Base-by-base conservation (phyloP, 2,113 vertebrate species). In the Anguilla japonica region DNA sequence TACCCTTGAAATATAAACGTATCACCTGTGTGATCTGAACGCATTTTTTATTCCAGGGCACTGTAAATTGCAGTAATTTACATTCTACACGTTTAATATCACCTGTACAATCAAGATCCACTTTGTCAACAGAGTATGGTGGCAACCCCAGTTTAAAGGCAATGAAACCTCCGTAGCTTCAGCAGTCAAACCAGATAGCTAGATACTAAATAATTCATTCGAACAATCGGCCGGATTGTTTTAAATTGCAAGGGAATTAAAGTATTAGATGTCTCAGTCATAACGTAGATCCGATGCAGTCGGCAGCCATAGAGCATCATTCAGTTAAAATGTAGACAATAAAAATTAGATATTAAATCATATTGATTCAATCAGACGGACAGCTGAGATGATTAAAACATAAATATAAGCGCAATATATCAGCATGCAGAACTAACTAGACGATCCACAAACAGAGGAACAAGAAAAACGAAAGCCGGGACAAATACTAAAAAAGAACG, bases 231-330 rank as follows among this genome's bases (percentile, higher is more conserved):
- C 41, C 40, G 15, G 39, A 80, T 80, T 41, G 79, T 80, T 80
- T 79, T 80, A 41, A 80, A 80, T 41, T 80, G 34, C 79, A 80
- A 16, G 79, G 15, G 39, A 41, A 80, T 80, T 80, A 29, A 41
- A 80, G 79, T 80, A 80, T 80, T 80, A 80, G 18, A 80, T 80
- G 34, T 41, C 79, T 80, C n/a, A 40, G 79, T 39, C 79, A 75
- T 80, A 41, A 39, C 40, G 15, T 20, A 15, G 15, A 80, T 80
- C 41, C 4, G 39, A 41, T 20, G 41, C 41, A 80, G 2, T 41
- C 15, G 41, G 16, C n/a, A 40, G 18, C 20, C 34, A 80, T 41
- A 34, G 34, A 34, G 34, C 34, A 34, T 34, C 34, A 34, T 34
- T 34, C 34, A 34, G 34, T 34, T 34, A 34, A 34, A 34, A 34